phyloP scores from a whole-genome alignment of 2,888 invertebrate genomes.

The Athetis lepigone region DNA sequence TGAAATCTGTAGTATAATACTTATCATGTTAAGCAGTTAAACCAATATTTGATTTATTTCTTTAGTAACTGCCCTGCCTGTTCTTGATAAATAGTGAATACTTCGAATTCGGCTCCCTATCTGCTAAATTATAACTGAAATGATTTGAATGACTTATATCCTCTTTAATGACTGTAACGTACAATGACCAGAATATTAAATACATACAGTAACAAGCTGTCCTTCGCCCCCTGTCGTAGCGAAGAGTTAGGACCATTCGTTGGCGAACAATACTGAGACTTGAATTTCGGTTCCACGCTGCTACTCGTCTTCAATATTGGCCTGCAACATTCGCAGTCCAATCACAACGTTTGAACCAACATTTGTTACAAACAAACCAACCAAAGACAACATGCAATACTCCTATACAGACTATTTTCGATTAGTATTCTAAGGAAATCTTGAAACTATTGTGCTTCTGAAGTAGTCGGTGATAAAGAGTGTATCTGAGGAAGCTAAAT shows the following conservation, averaged over 20 bases:
- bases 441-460: conserved; percentile 54
- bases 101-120: not conserved
- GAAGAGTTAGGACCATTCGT: conserved; percentile 93
- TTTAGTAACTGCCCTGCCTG: not conserved
- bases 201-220: conserved; percentile 94
- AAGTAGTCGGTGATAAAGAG: conserved; percentile 50
- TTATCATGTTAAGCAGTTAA: not conserved
- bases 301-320: conserved; percentile 84
- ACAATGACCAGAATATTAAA: not conserved
- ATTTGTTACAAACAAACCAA: conserved; percentile 17
- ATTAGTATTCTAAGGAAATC: conserved; percentile 33
- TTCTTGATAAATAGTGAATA: not conserved
- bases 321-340: conserved; percentile 71
- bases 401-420: conserved; percentile 29
- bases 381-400: conserved; percentile 48
- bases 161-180: not conserved
- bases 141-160: not conserved
- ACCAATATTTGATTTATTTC: not conserved
- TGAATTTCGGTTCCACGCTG: conserved; percentile 89
- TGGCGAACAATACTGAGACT: conserved; percentile 90
- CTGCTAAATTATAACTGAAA: not conserved
- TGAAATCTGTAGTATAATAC: not conserved
- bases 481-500: conserved; percentile 63
- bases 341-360: conserved; percentile 31
- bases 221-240: conserved; percentile 95